Evolutionary conservation across 2,888 invertebrate species (phyloP), one percentile per base, ranked within the genome.

Genomic region (Drosophila paramelanica): DNA sequence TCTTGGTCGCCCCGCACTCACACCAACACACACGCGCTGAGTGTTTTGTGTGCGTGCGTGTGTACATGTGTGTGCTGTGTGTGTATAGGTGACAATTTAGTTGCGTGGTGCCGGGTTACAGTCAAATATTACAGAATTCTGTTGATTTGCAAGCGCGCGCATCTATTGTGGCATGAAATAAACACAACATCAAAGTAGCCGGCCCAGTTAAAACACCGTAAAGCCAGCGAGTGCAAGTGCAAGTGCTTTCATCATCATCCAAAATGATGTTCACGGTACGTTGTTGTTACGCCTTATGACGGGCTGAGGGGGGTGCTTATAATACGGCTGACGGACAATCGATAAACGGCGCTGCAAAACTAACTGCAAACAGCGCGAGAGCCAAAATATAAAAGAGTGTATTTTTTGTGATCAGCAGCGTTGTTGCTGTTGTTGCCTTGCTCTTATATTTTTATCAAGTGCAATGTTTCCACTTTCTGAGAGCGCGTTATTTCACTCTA

Each of bases 231-330:
- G 60, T 58, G 64, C 62, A 53, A 68, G 31, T 62, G 51, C 56
- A 31, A 31, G 31, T 36, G 13, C 13, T 13, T 56, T 43, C 67
- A 42, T 55, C 46, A 13, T 36, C 36, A 36, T 49, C 17, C 79
- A 89, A 84, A 59, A 91, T 91, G 91, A 91, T 91, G 91, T 91
- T 91, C 89, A 91, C 91, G 87, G 91, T 91, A 88, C 83, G 90
- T 84, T 77, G 61, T 61, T 69, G 57, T 65, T 73, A 66, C 71
- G 73, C 72, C 66, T 72, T 56, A 49, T 59, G 58, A 33, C 31
- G 51, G 38, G 42, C 33, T 25, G 59, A 25, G 55, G 75, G 55
- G 75, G 78, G 61, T 72, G 77, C 51, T 59, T 69, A 41, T 25
- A 58, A 50, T 62, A 51, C 51, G 53, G 61, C 60, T 45, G 39